Percentiles rank a stretch among this genome's conserved stretches.
Conservation (phyloP, 2,113 vertebrate genomes). For the Hyperoodon ampullatus region DNA sequence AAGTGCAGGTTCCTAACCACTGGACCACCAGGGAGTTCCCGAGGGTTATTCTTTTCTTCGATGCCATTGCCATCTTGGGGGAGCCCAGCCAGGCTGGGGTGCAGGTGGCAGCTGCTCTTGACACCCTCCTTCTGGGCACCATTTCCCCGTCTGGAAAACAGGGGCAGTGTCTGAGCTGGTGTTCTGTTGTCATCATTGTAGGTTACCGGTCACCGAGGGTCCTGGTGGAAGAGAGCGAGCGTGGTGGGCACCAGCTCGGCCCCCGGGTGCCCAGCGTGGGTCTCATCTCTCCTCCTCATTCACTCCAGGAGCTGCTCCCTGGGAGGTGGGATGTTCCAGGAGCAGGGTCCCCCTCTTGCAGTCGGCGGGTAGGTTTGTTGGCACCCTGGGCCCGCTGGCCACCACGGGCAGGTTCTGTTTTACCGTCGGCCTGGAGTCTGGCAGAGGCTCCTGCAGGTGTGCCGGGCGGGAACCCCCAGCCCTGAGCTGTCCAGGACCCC, state of each 20-base stretch:
- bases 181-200: rapidly evolving
- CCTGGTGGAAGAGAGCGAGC: rapidly evolving
- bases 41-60: not conserved
- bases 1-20: not conserved
- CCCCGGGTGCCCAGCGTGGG: rapidly evolving
- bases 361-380: not conserved
- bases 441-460: not conserved
- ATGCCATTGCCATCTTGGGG: no score
- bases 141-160: not conserved
- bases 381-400: not conserved
- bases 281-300: not conserved
- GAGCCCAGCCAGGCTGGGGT: not conserved
- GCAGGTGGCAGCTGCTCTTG: not conserved
- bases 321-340: not conserved
- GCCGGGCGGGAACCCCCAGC: not conserved
- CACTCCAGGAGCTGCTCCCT: not conserved
- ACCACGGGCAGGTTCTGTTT: rapidly evolving
- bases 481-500: not conserved
- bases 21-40: not conserved
- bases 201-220: rapidly evolving
- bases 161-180: rapidly evolving
- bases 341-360: not conserved
- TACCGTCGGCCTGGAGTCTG: not conserved
- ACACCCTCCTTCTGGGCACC: not conserved
- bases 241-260: rapidly evolving